Base-by-base conservation (phyloP, 2,113 vertebrate genomes). In the Tetrao urogallus region DNA sequence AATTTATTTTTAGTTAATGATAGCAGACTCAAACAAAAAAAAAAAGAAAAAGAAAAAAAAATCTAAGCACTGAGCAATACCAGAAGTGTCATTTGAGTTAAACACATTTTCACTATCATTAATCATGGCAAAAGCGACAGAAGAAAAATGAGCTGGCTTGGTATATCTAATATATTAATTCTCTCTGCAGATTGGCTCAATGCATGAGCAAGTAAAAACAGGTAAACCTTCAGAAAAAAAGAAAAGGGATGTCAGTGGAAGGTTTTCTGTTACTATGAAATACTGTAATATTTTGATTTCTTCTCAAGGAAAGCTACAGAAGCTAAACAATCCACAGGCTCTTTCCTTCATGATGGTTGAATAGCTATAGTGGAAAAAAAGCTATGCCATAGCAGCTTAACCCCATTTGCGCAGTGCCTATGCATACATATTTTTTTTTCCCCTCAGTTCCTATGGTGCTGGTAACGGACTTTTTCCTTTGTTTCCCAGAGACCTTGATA, bases 81-180 rank as follows among this genome's bases (percentile, higher is more conserved):
- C 77, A 95, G 77, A 83, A 94, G 94, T 90, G 90, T 91, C 94
- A 96, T 71, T 93, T 73, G 74, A 97, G 79, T 96, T 96, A 95
- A 96, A 91, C 90, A 93, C 85, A 93, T 40, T 78, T 95, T 91
- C 19, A 2, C 91, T 94, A 86, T 82, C 93, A 97, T 97, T 97
- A 96, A 97, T 96, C 93, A 96, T 72, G 73, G 92, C 82, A 96
- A 95, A 95, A 97, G 63, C 97, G 95, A 97, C 96, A 97, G 93
- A 89, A 97, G 91, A 96, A 95, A 96, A 97, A 97, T 95, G 94
- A 97, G 94, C 89, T 92, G 92, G 88, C 89, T 94, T 19, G 32
- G 77, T 82, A 21, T 94, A 97, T 89, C 90, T 93, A 95, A 96
- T 95, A 94, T 96, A 96, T 96, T 97, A 94, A 96, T 97, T 97